These are phyloP conservation scores for Corythoichthys intestinalis DNA, from an alignment of 2,113 vertebrate genomes.

Conservation along the genomic window DNA sequence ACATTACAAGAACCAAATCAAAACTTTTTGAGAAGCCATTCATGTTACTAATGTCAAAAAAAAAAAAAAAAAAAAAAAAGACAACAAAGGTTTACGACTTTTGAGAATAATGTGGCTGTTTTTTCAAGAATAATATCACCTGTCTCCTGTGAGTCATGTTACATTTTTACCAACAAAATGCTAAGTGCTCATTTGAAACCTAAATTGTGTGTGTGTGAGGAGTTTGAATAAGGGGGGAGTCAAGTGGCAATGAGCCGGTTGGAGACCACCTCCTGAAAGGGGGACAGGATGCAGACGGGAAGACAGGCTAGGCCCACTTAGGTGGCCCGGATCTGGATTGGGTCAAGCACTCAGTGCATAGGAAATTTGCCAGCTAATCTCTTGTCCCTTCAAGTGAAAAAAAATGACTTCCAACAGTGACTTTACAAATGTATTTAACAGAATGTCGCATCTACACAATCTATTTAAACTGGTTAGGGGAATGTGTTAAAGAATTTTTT, in stretches of 20 bases:
- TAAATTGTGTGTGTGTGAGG: background rate
- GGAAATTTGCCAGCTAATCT: conserved; percentile 35
- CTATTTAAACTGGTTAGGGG: conserved; percentile 18
- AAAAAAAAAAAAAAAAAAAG: too few relatives aligned
- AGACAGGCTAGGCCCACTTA: conserved; percentile 57
- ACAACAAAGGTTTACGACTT: too few relatives aligned
- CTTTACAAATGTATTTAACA: conserved; percentile 26
- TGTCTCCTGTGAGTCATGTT: background rate
- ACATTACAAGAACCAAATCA: too few relatives aligned
- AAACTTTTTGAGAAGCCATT: too few relatives aligned
- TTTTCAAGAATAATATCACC: background rate
- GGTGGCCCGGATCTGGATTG: conserved; percentile 68
- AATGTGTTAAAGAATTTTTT: conserved; percentile 32
- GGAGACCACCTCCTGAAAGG: conserved; percentile 29
- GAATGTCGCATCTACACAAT: conserved; percentile 25
- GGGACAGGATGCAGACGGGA: conserved; percentile 64
- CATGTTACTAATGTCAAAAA: too few relatives aligned
- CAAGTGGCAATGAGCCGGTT: conserved; percentile 26
- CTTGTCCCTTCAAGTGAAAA: conserved; percentile 20
- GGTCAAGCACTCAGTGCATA: conserved; percentile 29
- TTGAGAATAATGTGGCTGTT: too few relatives aligned
- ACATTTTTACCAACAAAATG: background rate
- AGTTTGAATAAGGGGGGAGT: conserved; percentile 6
- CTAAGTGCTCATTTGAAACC: background rate
- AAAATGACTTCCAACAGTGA: conserved; percentile 30